Evolutionary conservation across 2,797 vertebrate genomes (phyloP), one percentile per base, ranked within the genome.

Genomic region (Pipistrellus kuhlii): DNA sequence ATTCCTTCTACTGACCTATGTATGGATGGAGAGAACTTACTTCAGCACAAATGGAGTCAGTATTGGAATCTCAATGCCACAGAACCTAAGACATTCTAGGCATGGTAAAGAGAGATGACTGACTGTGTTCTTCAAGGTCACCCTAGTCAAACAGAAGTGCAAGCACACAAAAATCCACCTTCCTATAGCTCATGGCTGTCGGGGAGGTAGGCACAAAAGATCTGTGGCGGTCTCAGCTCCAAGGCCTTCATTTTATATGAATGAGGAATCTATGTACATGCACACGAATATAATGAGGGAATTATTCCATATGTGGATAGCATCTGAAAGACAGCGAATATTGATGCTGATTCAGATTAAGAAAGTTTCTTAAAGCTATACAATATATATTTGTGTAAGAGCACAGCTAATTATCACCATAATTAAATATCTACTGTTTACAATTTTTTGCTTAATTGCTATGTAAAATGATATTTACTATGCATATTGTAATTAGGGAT

Each of bases 401-500:
- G 17, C 48, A 53, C 90, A 88, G 46, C 21, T 94, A 94, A 94
- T 95, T 80, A 64, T 32, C 38, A 41, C 38, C 38, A 41, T 44
- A 44, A 44, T 44, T 44, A 44, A 71, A 73, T 76, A 82, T 64
- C 38, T 90, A 30, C 41, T 80, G 30, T 88, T 92, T 92, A 86
- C 3, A 85, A 48, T 84, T 64, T 90, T 96, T 92, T 14, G 53
- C 83, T 46, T 86, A 95, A 93, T 78, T 94, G 27, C 92, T 92
- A 69, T 75, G 35, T 84, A 68, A 44, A 92, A 93, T 75, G 80
- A 55, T 76, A 64, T 77, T 68, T 83, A 90, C 46, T 73, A 77
- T 73, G 10, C 7, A 46, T 18, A 83, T 64, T 55, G 90, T 81
- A 94, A 88, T 85, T 90, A 62, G 55, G 27, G 12, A 91, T 75